phyloP scores from a whole-genome alignment of 2,113 vertebrate genomes.

The Leucopsar rothschildi region DNA sequence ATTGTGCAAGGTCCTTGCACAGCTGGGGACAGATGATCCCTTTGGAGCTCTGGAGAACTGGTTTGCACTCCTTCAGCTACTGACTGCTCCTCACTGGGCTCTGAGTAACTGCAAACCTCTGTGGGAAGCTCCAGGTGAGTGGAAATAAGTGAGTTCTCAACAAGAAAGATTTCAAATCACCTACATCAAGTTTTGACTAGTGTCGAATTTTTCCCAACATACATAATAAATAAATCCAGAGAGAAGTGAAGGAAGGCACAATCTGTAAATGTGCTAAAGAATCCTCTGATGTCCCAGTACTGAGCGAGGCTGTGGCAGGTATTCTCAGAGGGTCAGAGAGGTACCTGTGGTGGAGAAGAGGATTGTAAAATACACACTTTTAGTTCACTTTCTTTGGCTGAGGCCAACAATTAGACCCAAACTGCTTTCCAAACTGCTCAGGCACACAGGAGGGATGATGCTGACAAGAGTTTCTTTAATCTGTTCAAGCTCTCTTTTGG shows the following conservation, averaged over 20 bases:
- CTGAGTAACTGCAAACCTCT: background rate
- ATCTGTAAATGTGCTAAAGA: background rate
- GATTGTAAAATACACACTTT: background rate
- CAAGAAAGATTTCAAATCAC: background rate
- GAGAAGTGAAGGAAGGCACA: background rate
- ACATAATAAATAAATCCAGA: background rate
- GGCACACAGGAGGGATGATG: background rate
- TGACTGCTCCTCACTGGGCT: background rate
- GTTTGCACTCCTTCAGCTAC: background rate
- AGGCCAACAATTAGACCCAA: background rate
- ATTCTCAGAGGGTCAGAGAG: background rate
- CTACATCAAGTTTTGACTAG: background rate
- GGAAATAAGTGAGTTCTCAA: background rate
- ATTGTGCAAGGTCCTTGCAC: background rate
- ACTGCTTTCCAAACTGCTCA: background rate
- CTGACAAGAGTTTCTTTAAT: background rate
- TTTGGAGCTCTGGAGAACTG: background rate
- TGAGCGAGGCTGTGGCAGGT: background rate
- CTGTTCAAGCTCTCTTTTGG: background rate
- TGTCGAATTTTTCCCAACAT: background rate
- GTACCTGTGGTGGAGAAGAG: background rate
- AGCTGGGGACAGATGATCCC: background rate
- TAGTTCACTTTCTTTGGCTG: background rate
- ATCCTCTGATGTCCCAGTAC: rapidly evolving
- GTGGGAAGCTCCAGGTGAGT: background rate